phyloP scores from a whole-genome alignment of 92 coral and sea anemone species.

The Plumapathes pennacea region DNA sequence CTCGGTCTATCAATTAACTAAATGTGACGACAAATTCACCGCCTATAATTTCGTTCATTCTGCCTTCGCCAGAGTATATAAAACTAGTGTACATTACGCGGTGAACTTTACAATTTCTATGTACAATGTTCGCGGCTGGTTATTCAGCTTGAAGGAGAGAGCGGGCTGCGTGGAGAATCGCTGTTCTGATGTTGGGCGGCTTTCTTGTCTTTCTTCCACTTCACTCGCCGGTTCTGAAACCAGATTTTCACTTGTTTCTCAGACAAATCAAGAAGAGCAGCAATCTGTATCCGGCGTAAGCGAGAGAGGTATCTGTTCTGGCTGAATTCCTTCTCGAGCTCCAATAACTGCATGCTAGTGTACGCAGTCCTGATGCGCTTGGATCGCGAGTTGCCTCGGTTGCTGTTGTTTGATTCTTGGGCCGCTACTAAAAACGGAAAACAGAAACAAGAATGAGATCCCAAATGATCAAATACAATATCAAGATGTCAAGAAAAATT shows the following conservation, averaged over 20 bases:
- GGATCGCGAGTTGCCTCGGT: constrained; percentile 84
- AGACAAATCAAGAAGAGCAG: constrained; percentile 88
- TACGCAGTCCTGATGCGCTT: constrained; percentile 96
- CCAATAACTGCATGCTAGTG: constrained; percentile 93
- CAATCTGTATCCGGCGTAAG: constrained; percentile 92
- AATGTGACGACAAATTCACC: too few relatives aligned
- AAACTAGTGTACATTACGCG: constrained; percentile 14
- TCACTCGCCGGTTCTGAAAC: constrained; percentile 98
- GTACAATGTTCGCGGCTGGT: not conserved
- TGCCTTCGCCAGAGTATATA: too few relatives aligned
- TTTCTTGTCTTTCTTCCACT: constrained; percentile 98
- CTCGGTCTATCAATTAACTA: too few relatives aligned
- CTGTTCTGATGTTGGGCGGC: constrained; percentile 80
- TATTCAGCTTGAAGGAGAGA: constrained; percentile 64
- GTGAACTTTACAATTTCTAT: not conserved
- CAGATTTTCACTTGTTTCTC: constrained; percentile 99
- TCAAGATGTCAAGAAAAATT: not conserved
- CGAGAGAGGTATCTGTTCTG: constrained; percentile 95
- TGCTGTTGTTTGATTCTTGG: constrained; percentile 69
- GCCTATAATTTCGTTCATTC: too few relatives aligned
- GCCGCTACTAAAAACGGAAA: constrained; percentile 34
- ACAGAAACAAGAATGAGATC: not conserved
- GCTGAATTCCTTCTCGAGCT: constrained; percentile 96
- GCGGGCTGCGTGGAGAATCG: constrained; percentile 54
- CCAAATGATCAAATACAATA: too few relatives aligned